Conservation (phyloP, 2,113 vertebrate genomes). For the Rynchops niger region DNA sequence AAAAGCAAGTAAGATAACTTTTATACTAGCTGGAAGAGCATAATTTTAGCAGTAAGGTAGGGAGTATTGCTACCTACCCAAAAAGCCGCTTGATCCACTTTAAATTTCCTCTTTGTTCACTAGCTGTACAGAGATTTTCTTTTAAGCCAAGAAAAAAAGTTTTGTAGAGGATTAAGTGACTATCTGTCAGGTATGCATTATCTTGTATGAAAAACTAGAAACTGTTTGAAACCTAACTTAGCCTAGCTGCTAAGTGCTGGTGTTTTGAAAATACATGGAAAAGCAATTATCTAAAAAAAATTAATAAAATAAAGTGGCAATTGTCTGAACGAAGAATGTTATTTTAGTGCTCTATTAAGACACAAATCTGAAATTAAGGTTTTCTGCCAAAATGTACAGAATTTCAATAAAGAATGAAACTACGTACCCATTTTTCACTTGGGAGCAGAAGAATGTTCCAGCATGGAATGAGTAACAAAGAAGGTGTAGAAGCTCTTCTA, state of each 20-base stretch:
- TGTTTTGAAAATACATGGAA: conserved; percentile 32
- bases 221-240: background rate
- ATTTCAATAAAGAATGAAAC: background rate
- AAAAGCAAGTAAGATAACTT: background rate
- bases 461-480: background rate
- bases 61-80: background rate
- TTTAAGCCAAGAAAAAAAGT: background rate
- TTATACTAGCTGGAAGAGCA: background rate
- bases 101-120: background rate
- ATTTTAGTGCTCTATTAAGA: background rate
- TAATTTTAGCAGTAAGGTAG: background rate
- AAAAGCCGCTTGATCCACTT: background rate
- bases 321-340: background rate
- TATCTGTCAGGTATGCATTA: background rate
- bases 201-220: background rate
- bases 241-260: background rate
- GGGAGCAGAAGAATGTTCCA: background rate
- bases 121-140: background rate
- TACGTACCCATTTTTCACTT: background rate
- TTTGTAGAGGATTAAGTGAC: background rate
- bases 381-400: background rate
- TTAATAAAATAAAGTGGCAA: background rate
- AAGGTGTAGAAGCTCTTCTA: background rate
- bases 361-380: background rate
- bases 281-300: background rate